Percentiles rank a stretch among this genome's conserved stretches.
Evolutionary conservation across 2,113 vertebrate species (phyloP).

Genomic region (Oncorhynchus nerka): DNA sequence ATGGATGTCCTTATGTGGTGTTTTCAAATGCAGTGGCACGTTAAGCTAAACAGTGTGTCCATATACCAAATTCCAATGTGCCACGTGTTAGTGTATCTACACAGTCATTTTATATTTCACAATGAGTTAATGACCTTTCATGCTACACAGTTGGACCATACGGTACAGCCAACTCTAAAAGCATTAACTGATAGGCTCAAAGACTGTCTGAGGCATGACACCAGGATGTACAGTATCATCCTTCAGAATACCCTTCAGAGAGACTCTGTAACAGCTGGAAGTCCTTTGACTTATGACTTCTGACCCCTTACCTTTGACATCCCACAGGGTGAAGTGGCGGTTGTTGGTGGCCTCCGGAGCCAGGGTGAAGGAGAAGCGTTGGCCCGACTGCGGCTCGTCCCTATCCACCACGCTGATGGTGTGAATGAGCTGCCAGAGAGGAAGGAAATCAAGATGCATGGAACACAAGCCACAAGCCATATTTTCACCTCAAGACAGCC

Average conservation of each 20-base stretch:
- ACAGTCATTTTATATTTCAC: too few relatives aligned
- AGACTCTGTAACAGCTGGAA: neutral
- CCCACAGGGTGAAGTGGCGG: slow-evolving; percentile 89
- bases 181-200: too few relatives aligned
- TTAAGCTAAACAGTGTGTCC: too few relatives aligned
- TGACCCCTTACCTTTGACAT: slow-evolving; percentile 86
- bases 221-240: too few relatives aligned
- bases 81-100: too few relatives aligned
- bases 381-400: slow-evolving; percentile 90
- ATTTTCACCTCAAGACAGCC: slow-evolving; percentile 39
- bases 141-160: neutral
- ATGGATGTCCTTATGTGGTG: slow-evolving; percentile 20
- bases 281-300: neutral
- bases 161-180: too few relatives aligned
- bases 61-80: too few relatives aligned
- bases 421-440: slow-evolving; percentile 86
- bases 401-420: slow-evolving; percentile 95
- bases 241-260: neutral
- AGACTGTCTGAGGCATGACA: too few relatives aligned
- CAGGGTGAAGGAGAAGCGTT: slow-evolving; percentile 92
- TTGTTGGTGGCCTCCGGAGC: slow-evolving; percentile 83
- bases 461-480: too few relatives aligned
- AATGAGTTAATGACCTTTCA: neutral
- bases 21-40: slow-evolving; percentile 4
- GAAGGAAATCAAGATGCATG: slow-evolving; percentile 9